Percentiles rank a stretch among this genome's conserved stretches.
phyloP scores from a whole-genome alignment of 2,888 invertebrate genomes.

The Yponomeuta sedellus region DNA sequence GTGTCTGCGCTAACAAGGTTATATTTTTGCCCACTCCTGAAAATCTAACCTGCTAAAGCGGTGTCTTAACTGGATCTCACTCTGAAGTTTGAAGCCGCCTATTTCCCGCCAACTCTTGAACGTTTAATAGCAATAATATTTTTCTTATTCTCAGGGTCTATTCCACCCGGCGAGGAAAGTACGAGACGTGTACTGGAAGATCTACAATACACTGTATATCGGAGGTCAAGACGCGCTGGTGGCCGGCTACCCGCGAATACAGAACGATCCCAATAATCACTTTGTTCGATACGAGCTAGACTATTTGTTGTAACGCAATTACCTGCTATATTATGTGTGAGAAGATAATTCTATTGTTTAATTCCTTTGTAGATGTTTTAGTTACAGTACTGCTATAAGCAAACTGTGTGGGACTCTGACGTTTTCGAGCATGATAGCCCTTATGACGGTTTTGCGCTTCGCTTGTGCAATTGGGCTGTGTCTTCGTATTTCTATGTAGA shows the following conservation, averaged over 20 bases:
- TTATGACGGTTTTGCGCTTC: no score
- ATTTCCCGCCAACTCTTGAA: neutral
- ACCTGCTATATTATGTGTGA: constrained; percentile 23
- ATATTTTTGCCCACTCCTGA: no score
- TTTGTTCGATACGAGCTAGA: constrained; percentile 95
- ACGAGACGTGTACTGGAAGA: constrained; percentile 99
- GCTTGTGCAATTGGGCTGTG: no score
- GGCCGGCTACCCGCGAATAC: constrained; percentile 97
- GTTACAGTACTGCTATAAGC: neutral
- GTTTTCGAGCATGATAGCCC: no score
- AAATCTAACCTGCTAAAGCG: no score
- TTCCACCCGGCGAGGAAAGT: constrained; percentile 99
- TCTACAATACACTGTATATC: constrained; percentile 99
- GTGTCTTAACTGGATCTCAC: no score
- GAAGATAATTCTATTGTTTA: constrained; percentile 26
- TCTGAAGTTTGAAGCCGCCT: no score
- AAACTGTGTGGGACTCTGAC: neutral
- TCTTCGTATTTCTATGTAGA: no score
- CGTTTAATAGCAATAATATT: neutral
- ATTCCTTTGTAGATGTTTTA: constrained; percentile 14
- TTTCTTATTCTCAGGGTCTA: constrained; percentile 82
- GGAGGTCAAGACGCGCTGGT: constrained; percentile 99
- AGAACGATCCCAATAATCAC: constrained; percentile 96
- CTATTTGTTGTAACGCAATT: constrained; percentile 84
- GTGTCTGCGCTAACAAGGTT: no score